Evolutionary conservation across 2,113 vertebrate genomes (phyloP).

Genomic region (Centropus bengalensis): DNA sequence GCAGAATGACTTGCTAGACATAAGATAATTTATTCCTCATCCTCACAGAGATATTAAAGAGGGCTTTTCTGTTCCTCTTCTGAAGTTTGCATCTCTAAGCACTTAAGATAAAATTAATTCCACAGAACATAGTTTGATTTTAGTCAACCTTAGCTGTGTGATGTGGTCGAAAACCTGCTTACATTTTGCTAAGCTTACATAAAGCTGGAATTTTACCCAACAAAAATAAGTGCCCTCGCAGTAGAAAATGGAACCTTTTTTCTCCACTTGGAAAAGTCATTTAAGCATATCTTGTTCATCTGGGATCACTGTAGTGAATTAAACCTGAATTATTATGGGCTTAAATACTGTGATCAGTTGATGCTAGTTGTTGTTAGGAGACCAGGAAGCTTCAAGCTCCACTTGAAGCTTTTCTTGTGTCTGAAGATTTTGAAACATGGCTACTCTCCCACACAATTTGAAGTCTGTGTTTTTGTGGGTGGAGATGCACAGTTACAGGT

Average conservation of each 20-base stretch:
- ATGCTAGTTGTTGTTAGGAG: background rate
- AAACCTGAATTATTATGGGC: background rate
- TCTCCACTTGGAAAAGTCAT: background rate
- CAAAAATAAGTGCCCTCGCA: background rate
- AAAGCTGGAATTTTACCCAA: background rate
- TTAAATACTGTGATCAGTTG: background rate
- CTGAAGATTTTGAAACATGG: background rate
- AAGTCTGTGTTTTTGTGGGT: background rate
- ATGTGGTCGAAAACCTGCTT: background rate
- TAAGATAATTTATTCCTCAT: background rate
- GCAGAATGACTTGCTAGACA: background rate
- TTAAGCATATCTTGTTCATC: background rate
- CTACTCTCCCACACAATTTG: background rate
- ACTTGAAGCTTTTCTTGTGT: background rate
- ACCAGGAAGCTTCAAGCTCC: background rate
- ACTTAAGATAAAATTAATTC: background rate
- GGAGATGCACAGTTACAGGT: background rate
- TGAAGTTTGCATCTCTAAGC: background rate
- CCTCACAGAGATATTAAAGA: background rate
- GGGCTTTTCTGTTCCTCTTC: background rate
- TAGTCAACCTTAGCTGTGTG: background rate
- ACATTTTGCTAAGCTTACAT: background rate
- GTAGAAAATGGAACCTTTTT: background rate
- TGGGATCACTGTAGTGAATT: background rate
- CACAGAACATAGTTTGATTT: background rate